A percentile compares a stretch with the other conserved stretches of the same genome.
Evolutionary conservation across 2,797 vertebrate species (phyloP).

Genomic region (Amniataba percoides): DNA sequence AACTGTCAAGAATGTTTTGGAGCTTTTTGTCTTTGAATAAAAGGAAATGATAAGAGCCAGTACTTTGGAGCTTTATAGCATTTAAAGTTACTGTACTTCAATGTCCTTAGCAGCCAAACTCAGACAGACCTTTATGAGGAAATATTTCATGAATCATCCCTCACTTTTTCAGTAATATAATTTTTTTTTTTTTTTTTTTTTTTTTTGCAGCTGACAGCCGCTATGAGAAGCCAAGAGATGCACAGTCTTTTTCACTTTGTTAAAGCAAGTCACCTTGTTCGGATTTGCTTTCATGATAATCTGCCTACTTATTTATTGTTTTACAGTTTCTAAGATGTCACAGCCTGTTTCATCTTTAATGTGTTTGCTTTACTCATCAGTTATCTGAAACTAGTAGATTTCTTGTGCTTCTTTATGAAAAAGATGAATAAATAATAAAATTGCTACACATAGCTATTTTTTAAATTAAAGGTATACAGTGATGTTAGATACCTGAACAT

Average conservation of each 20-base stretch:
- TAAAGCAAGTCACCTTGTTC: constrained; percentile 8
- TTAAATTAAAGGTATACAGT: background rate
- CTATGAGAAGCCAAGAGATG: constrained; percentile 4
- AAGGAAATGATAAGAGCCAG: constrained; percentile 18
- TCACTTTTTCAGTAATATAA: constrained; percentile 24
- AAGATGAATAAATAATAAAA: background rate
- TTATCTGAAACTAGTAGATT: constrained; percentile 13
- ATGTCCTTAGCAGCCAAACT: constrained; percentile 10
- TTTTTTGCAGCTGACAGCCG: constrained; percentile 20
- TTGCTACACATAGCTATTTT: background rate
- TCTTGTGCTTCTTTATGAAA: background rate
- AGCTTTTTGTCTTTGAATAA: constrained; percentile 20
- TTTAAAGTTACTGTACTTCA: constrained; percentile 37
- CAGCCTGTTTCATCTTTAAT: constrained; percentile 40
- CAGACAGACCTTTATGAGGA: constrained; percentile 18
- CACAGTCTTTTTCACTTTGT: constrained; percentile 4
- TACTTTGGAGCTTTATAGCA: constrained; percentile 20
- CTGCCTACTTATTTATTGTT: constrained; percentile 6
- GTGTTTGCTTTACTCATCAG: constrained; percentile 1
- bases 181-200: constrained; percentile 21
- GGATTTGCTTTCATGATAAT: constrained; percentile 23
- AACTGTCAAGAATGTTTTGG: constrained; percentile 34
- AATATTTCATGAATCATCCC: constrained; percentile 35
- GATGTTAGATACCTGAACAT: background rate
- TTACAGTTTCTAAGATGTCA: constrained; percentile 27